Evolutionary conservation across 2,888 invertebrate species (phyloP).

Genomic region (Epinotia brunnichana): DNA sequence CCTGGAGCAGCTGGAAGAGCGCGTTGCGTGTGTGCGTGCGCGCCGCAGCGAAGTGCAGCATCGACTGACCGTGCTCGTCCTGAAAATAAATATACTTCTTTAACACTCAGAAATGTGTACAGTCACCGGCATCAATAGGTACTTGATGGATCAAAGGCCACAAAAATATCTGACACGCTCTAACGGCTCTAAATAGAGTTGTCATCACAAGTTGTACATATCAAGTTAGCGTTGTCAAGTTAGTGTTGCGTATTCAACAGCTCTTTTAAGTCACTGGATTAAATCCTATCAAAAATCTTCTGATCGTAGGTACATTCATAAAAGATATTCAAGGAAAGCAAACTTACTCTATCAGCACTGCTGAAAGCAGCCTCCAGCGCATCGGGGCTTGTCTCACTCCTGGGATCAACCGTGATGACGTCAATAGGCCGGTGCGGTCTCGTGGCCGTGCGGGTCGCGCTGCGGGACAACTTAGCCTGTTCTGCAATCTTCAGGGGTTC

Average conservation of each 20-base stretch:
- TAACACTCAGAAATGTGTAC: too few species aligned
- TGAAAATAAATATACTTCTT: too few species aligned
- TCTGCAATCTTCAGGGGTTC: slow-evolving; percentile 45
- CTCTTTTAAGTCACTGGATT: too few species aligned
- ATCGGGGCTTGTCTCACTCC: slow-evolving; percentile 70
- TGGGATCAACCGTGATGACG: slow-evolving; percentile 84
- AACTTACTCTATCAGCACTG: slow-evolving; percentile 85
- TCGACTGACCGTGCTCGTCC: slow-evolving; percentile 96
- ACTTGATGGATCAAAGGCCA: too few species aligned
- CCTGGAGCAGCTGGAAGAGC: slow-evolving; percentile 90
- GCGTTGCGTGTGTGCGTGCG: slow-evolving; percentile 92
- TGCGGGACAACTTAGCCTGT: slow-evolving; percentile 49
- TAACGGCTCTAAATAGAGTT: too few species aligned
- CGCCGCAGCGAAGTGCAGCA: slow-evolving; percentile 94
- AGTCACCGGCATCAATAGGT: too few species aligned
- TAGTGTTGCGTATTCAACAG: too few species aligned
- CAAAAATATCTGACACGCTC: too few species aligned
- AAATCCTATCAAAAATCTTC: too few species aligned
- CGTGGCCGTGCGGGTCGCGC: slow-evolving; percentile 65
- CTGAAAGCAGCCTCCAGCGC: slow-evolving; percentile 85
- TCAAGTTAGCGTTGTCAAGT: too few species aligned
- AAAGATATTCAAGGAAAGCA: not conserved
- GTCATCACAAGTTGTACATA: too few species aligned
- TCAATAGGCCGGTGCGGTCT: slow-evolving; percentile 78
- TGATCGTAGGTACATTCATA: not conserved